These are phyloP conservation scores for Theocolax elegans DNA, from an alignment of 1,140 invertebrate species.

Conservation along the genomic window DNA sequence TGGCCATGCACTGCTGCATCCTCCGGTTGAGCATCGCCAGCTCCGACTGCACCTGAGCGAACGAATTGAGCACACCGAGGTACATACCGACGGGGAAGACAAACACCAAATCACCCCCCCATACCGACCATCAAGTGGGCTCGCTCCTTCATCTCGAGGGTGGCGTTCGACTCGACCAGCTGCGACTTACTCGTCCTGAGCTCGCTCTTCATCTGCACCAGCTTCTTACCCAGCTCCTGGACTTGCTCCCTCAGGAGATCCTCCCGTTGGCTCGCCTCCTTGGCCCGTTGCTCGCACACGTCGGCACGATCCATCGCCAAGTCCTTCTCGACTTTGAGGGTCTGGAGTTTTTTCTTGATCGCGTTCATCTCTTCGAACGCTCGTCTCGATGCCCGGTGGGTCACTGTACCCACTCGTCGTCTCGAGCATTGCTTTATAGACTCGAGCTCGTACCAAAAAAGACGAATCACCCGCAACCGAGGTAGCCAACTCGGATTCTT, in stretches of 20 bases:
- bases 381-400: constrained; percentile 32
- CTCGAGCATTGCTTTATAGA: constrained; percentile 60
- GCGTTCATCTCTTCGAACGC: constrained; percentile 73
- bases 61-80: not conserved
- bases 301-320: constrained; percentile 80
- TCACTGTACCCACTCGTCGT: constrained; percentile 57
- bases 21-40: constrained; percentile 79
- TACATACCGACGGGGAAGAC: constrained; percentile 69
- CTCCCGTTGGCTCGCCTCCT: constrained; percentile 74
- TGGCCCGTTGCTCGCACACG: constrained; percentile 76
- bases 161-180: constrained; percentile 70
- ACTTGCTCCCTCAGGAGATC: constrained; percentile 78
- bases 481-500: too few relatives aligned
- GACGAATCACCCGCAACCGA: too few relatives aligned
- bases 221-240: constrained; percentile 75
- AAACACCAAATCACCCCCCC: not conserved
- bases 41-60: constrained; percentile 78
- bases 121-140: constrained; percentile 70
- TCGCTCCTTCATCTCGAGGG: constrained; percentile 76
- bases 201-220: constrained; percentile 75
- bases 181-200: constrained; percentile 74
- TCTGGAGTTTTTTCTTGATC: constrained; percentile 86
- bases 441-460: constrained; percentile 57
- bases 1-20: constrained; percentile 83
- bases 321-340: constrained; percentile 84